Percentiles rank a stretch among this genome's conserved stretches.
phyloP scores from a whole-genome alignment of 2,888 invertebrate genomes.

The Apocheima hispidaria region DNA sequence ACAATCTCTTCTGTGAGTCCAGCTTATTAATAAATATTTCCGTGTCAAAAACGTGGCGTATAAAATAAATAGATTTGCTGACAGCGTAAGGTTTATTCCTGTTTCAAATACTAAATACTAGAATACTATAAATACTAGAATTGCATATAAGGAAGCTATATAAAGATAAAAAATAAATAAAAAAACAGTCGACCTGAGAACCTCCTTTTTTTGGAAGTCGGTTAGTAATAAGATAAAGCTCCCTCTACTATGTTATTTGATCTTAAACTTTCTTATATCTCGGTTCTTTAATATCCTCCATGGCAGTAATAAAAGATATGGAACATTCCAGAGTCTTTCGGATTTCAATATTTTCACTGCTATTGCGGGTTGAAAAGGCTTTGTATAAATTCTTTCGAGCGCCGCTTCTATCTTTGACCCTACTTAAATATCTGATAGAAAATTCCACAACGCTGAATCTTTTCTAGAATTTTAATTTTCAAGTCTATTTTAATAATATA shows the following conservation, averaged over 20 bases:
- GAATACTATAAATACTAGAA: too few relatives aligned
- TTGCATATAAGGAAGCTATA: too few relatives aligned
- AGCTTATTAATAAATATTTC: too few relatives aligned
- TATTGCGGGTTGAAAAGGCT: conserved; percentile 59
- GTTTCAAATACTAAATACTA: too few relatives aligned
- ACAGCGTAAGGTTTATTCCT: too few relatives aligned
- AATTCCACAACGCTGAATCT: conserved; percentile 4
- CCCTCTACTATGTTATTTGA: conserved; percentile 10
- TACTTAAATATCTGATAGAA: conserved; percentile 57
- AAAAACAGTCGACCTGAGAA: too few relatives aligned
- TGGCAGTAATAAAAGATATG: conserved; percentile 40
- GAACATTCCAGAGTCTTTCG: conserved; percentile 41
- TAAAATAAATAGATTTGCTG: too few relatives aligned
- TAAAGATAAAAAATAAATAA: too few relatives aligned
- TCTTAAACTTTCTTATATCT: conserved; percentile 19
- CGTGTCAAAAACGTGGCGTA: too few relatives aligned
- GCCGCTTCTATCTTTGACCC: conserved; percentile 68
- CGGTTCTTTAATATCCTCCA: conserved; percentile 30
- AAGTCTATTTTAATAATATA: conserved; percentile 1
- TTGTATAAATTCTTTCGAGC: conserved; percentile 62
- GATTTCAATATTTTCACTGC: conserved; percentile 58
- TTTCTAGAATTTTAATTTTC: conserved; percentile 13
- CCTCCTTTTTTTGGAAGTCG: too few relatives aligned
- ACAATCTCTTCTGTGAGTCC: too few relatives aligned
- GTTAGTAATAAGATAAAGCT: too few relatives aligned